phyloP scores from a whole-genome alignment of 2,113 vertebrate species.

The Butorides virescens region DNA sequence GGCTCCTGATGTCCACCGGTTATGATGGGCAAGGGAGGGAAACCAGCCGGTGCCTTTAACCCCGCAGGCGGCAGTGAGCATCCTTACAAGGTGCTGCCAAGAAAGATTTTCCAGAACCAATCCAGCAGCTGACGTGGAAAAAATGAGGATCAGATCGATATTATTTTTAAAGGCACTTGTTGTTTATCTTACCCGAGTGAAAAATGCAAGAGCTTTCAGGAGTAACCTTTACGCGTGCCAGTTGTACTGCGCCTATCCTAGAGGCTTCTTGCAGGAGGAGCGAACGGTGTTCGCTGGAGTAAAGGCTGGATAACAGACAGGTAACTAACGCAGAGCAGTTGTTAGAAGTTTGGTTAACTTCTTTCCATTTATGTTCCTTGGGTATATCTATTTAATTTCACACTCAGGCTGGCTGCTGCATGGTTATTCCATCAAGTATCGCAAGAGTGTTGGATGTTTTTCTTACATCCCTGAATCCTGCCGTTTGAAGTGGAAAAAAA shows the following conservation, averaged over 20 bases:
- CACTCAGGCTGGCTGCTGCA: accelerated
- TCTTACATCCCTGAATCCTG: background rate
- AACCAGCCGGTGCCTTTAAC: accelerated
- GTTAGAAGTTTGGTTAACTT: background rate
- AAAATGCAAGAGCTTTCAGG: background rate
- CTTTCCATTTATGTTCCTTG: background rate
- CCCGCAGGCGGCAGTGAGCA: accelerated
- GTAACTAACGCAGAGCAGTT: background rate
- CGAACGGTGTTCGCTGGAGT: background rate
- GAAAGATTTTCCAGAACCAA: background rate
- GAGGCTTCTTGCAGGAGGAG: background rate
- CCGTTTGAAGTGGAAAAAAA: background rate
- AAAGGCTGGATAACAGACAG: background rate
- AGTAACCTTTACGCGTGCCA: accelerated
- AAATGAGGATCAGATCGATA: background rate
- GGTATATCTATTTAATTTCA: background rate
- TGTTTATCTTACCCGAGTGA: background rate
- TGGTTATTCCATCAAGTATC: background rate
- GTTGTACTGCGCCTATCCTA: accelerated
- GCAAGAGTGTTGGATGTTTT: accelerated
- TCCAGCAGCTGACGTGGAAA: background rate
- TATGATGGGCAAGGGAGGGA: background rate
- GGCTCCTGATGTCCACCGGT: background rate
- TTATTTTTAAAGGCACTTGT: background rate
- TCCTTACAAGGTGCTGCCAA: background rate